A percentile compares a stretch with the other conserved stretches of the same genome.
Conservation (phyloP, 2,113 vertebrate species). For the Gavia stellata region DNA sequence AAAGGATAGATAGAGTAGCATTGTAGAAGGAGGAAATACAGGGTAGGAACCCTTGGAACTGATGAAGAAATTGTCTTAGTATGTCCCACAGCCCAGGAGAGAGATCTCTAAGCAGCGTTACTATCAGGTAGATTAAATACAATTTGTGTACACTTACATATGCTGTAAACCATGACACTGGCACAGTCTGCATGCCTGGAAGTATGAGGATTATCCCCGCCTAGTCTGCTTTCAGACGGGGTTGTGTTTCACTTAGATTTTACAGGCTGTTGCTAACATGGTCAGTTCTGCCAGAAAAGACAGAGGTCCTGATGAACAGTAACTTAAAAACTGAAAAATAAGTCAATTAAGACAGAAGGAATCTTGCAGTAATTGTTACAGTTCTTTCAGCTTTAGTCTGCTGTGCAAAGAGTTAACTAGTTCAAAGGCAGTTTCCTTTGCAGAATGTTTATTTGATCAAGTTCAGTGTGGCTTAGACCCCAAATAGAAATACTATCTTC, state of each 20-base stretch:
- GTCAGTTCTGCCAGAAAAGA: background rate
- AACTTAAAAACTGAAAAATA: background rate
- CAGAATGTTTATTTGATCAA: conserved; percentile 49
- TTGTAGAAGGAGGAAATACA: background rate
- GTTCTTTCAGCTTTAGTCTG: background rate
- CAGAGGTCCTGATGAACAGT: background rate
- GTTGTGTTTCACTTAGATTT: background rate
- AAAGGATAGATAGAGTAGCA: background rate
- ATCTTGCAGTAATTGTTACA: background rate
- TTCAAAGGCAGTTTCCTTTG: conserved; percentile 28
- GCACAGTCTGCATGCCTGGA: background rate
- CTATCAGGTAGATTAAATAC: background rate
- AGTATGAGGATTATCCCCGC: background rate
- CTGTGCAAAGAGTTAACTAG: conserved; percentile 27
- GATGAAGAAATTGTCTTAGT: background rate
- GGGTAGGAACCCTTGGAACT: background rate
- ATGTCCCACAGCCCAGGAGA: background rate
- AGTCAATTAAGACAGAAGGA: background rate
- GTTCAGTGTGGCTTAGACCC: conserved; percentile 42
- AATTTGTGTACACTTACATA: background rate
- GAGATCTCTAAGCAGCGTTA: background rate
- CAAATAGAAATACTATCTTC: conserved; percentile 31
- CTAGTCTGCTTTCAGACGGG: background rate
- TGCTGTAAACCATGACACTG: background rate
- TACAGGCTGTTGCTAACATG: background rate